Evolutionary conservation across 1,140 invertebrate genomes (phyloP), one percentile per base, ranked within the genome.

Genomic region (Lucilia sericata): DNA sequence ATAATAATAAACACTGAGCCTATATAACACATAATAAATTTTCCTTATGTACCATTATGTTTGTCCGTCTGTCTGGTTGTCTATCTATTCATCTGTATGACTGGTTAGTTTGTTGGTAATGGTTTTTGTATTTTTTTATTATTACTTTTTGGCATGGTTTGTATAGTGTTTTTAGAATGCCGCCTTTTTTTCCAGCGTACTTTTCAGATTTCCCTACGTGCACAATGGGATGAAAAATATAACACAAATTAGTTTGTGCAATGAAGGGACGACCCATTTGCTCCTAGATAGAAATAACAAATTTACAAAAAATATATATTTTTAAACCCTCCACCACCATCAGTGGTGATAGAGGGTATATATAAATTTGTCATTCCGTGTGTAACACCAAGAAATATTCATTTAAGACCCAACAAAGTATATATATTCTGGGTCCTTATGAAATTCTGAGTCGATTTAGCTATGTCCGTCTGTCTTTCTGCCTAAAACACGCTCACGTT

Each of bases 1-100:
- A 42, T 8, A 36, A 36, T 36, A 36, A 36, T 17, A 70, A 70
- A 70, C 65, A 25, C 25, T 49, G 76, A 80, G 76, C 76, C 76
- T 80, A 80, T 80, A 80, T 80, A 80, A 80, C 76, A 80, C 76
- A 80, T 80, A 80, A 80, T 80, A 80, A 80, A 80, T 80, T 80
- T 80, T 80, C 47, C 76, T 47, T 78, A 42, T 78, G 14, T 25
- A 34, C 75, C 75, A 78, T 78, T 47, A 78, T 78, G 75, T n/a
- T 14, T 14, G 55, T 60, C 55, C 14, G 14, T 60, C 65, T 70
- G 60, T 5, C 60, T 70, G 55, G 9, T 12, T 70, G 12, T 19
- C 65, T 21, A 70, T 70, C 19, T 25, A 70, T 25, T 5, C 21
- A n/a, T 21, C 5, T 70, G 65, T 10, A 7, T n/a, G 5, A 25